These are phyloP conservation scores for Grus americana DNA, from an alignment of 2,113 vertebrate genomes.

Conservation along the genomic window DNA sequence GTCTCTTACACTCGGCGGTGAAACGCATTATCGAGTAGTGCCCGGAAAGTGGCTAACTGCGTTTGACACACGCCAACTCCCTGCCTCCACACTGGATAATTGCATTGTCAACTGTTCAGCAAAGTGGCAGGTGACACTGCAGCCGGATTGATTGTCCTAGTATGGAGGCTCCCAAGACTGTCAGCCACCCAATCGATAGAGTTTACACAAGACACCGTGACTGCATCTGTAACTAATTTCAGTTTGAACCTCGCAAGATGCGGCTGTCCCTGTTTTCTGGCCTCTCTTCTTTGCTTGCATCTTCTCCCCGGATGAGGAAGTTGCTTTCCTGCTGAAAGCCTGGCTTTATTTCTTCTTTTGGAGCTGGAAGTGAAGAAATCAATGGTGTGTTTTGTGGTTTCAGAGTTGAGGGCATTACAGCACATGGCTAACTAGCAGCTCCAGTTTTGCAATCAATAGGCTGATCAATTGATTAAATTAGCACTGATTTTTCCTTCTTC, in stretches of 20 bases:
- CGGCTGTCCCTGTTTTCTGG: conserved; percentile 22
- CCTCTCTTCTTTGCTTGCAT: conserved; percentile 20
- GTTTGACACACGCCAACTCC: conserved; percentile 87
- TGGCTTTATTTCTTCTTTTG: conserved; percentile 45
- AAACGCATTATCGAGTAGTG: conserved; percentile 77
- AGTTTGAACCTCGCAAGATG: conserved; percentile 76
- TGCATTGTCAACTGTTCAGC: conserved; percentile 88
- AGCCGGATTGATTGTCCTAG: conserved; percentile 79
- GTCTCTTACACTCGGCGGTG: conserved; percentile 68
- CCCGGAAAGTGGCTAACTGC: conserved; percentile 83
- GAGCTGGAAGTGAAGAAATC: conserved; percentile 75
- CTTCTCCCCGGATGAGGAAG: background rate
- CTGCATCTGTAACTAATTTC: conserved; percentile 88
- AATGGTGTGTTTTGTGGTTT: conserved; percentile 72
- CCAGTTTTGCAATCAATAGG: conserved; percentile 81
- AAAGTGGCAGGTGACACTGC: conserved; percentile 87
- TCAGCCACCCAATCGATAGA: conserved; percentile 85
- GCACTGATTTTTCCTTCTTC: conserved; percentile 78
- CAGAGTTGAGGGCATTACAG: conserved; percentile 72
- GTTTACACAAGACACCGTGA: conserved; percentile 83
- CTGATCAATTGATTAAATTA: conserved; percentile 90
- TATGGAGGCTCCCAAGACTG: conserved; percentile 80
- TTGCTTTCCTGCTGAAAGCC: conserved; percentile 28
- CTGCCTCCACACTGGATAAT: conserved; percentile 89
- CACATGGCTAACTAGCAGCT: conserved; percentile 77